Conservation (phyloP, 2,797 vertebrate genomes). For the Spheniscus humboldti region DNA sequence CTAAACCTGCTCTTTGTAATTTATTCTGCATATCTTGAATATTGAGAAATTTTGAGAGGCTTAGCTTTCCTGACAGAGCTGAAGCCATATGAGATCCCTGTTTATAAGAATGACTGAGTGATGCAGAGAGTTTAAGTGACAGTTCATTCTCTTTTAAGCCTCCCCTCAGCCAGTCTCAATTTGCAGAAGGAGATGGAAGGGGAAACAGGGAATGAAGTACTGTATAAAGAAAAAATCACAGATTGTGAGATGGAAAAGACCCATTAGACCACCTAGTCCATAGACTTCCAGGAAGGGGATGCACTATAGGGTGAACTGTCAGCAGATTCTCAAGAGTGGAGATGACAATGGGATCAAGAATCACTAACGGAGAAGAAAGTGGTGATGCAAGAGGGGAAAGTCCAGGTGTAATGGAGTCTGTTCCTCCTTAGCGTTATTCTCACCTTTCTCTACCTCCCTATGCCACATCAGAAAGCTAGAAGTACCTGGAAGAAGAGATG, state of each 20-base stretch:
- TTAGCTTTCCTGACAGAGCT: neutral
- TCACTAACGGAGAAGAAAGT: neutral
- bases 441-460: neutral
- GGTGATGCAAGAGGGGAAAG: neutral
- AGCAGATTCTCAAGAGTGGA: neutral
- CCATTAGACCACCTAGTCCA: neutral
- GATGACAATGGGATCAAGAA: neutral
- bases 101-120: constrained; percentile 49
- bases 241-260: neutral
- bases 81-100: neutral
- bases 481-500: neutral
- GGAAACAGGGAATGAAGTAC: neutral
- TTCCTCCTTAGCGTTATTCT: neutral
- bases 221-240: neutral
- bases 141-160: constrained; percentile 31
- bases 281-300: neutral
- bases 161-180: constrained; percentile 25
- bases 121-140: constrained; percentile 24
- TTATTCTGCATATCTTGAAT: neutral
- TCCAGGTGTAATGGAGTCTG: neutral
- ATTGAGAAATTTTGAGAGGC: neutral
- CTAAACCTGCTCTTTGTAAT: neutral
- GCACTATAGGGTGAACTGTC: neutral
- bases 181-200: constrained; percentile 17
- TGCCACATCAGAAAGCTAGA: neutral